phyloP scores from a whole-genome alignment of 2,113 vertebrate species.

The Microcebus tavaratra region DNA sequence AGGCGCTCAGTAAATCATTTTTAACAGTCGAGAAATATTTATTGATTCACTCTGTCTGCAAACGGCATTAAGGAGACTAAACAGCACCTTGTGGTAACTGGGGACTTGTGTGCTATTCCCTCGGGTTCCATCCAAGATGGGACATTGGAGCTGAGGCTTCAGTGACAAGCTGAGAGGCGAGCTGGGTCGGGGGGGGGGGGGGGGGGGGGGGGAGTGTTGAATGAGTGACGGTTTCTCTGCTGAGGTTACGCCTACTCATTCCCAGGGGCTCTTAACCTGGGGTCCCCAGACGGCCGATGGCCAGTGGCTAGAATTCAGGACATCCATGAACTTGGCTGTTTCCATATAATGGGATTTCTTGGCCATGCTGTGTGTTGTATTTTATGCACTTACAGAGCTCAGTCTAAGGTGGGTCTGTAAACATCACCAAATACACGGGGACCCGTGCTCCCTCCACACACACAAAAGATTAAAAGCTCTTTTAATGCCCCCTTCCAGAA shows the following conservation, averaged over 20 bases:
- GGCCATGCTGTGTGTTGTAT: not conserved
- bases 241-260: not conserved
- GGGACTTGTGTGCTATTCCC: not conserved
- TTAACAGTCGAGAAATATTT: not conserved
- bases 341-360: not conserved
- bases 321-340: not conserved
- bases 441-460: no score
- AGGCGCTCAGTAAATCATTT: not conserved
- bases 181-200: no score
- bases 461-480: not conserved
- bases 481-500: not conserved
- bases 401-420: not conserved
- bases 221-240: not conserved
- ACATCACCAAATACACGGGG: not conserved
- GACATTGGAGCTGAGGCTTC: not conserved
- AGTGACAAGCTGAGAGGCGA: not conserved
- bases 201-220: no score
- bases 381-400: not conserved
- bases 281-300: no score
- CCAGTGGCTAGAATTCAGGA: not conserved
- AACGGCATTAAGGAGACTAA: not conserved
- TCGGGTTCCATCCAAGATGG: not conserved
- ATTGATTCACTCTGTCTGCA: not conserved
- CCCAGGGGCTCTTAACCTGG: not conserved
- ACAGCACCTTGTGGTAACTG: not conserved